Base-by-base conservation (phyloP, 92 coral and sea anemone species). In the Micromussa lordhowensis region DNA sequence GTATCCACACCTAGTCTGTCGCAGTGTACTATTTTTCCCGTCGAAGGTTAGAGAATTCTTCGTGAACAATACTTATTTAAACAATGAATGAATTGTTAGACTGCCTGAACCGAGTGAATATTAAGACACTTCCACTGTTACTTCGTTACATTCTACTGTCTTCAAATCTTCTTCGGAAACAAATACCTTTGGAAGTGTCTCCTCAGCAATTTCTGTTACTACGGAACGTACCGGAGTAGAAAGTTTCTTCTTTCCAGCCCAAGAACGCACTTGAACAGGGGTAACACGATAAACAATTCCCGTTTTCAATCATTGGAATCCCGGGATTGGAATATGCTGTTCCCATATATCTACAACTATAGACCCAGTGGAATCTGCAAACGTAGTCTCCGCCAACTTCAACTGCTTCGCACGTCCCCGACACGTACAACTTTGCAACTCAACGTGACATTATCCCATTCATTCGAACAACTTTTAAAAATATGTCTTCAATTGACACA, bases 261-360 rank as follows among this genome's bases (percentile, higher is more conserved):
- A 85, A 36, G 66, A 59, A 17, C 88, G 88, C 58, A 85, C 88
- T 74, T 85, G 78, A 51, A 66, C 64, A 48, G 79, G 31, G 36
- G 86, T 66, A 34, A 69, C 64, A 35, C 77, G 77, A 68, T n/a
- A n/a, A n/a, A n/a, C 70, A 83, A 19, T 58, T 58, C 64, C 64
- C 64, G 21, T 58, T 40, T 24, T 35, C 18, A 83, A 83, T 76
- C 87, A 83, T 66, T 21, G 36, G 68, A 82, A 16, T n/a, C n/a
- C n/a, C n/a, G n/a, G n/a, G n/a, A n/a, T n/a, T n/a, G n/a, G 79
- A 83, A 83, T 83, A 24, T 83, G 87, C 77, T 70, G 35, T 40
- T 83, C 87, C 87, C 87, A 83, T 21, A 68, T n/a, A 69, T 83
- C 87, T 35, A 59, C 70, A 83, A 18, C 30, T 10, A 83, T 44